Evolutionary conservation across 2,888 invertebrate species (phyloP).

Genomic region (Pristionchus arcanus): DNA sequence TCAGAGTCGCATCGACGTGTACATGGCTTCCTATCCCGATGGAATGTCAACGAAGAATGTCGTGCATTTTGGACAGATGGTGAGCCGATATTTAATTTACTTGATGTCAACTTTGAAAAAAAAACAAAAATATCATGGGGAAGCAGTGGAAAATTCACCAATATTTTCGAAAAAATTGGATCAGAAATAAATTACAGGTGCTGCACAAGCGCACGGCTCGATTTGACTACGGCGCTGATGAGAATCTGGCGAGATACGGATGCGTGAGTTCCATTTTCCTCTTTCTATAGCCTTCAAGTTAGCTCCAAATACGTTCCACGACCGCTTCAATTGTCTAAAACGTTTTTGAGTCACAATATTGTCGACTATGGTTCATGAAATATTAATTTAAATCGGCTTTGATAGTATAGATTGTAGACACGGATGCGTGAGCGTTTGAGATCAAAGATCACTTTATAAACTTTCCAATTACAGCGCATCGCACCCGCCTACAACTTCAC

Average conservation of each 20-base stretch:
- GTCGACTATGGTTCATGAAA: too few relatives aligned
- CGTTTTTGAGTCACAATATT: too few relatives aligned
- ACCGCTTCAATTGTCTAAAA: too few relatives aligned
- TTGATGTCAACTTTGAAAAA: too few relatives aligned
- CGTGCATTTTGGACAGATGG: conserved; percentile 53
- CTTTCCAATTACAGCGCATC: not conserved
- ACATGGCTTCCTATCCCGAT: conserved; percentile 47
- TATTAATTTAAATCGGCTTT: too few relatives aligned
- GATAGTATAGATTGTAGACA: too few relatives aligned
- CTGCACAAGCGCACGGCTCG: conserved; percentile 48
- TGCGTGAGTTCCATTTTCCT: not conserved
- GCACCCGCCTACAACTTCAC: conserved; percentile 54
- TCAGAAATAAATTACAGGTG: not conserved
- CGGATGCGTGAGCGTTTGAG: not conserved
- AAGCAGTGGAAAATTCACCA: not conserved
- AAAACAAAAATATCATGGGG: too few relatives aligned
- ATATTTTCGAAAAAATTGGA: not conserved
- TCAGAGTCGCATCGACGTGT: conserved; percentile 40
- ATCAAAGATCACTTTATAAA: not conserved
- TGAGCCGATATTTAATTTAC: not conserved
- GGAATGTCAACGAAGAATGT: conserved; percentile 49
- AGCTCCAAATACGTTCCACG: too few relatives aligned
- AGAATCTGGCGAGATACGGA: conserved; percentile 53
- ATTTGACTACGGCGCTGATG: conserved; percentile 50
- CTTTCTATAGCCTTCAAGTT: not conserved